These are phyloP conservation scores for Drosophila neoperkinsi DNA, from an alignment of 2,888 invertebrate species.

Conservation along the genomic window DNA sequence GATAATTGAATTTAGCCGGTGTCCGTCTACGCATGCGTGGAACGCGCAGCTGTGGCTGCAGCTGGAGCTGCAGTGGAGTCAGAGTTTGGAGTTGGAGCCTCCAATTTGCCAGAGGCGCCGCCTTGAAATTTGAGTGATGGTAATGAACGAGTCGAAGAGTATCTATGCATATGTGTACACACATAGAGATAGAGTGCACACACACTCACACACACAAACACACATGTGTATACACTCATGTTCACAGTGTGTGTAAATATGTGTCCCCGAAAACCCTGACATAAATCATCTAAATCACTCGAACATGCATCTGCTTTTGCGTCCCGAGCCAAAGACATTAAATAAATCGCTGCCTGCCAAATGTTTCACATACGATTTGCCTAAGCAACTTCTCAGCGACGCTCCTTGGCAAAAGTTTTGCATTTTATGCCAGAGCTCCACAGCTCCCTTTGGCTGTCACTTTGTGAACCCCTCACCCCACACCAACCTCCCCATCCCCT, in stretches of 20 bases:
- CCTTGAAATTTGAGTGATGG: constrained; percentile 73
- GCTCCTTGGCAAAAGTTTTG: constrained; percentile 67
- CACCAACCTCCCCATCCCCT: background rate
- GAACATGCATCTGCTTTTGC: constrained; percentile 81
- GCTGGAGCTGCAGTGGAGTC: background rate
- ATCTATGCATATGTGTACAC: constrained; percentile 31
- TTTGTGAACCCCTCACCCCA: constrained; percentile 2
- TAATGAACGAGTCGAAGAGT: constrained; percentile 40
- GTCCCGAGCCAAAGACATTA: constrained; percentile 78
- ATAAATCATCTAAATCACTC: constrained; percentile 86
- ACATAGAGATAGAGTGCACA: background rate
- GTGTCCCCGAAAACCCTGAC: constrained; percentile 74
- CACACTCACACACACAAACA: constrained; percentile 1
- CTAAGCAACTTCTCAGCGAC: constrained; percentile 67
- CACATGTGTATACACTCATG: constrained; percentile 2
- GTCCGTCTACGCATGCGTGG: constrained; percentile 58
- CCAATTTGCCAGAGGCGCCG: constrained; percentile 76
- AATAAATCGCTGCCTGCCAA: constrained; percentile 85
- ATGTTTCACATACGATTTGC: constrained; percentile 83
- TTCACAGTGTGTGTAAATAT: constrained; percentile 62
- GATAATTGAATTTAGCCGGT: constrained; percentile 71
- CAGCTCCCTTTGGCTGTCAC: constrained; percentile 11
- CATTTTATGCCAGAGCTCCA: constrained; percentile 64
- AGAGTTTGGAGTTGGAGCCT: constrained; percentile 45
- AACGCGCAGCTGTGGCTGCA: constrained; percentile 53